These are phyloP conservation scores for Psix sp. DNA, from an alignment of 1,140 invertebrate species.

Conservation along the genomic window DNA sequence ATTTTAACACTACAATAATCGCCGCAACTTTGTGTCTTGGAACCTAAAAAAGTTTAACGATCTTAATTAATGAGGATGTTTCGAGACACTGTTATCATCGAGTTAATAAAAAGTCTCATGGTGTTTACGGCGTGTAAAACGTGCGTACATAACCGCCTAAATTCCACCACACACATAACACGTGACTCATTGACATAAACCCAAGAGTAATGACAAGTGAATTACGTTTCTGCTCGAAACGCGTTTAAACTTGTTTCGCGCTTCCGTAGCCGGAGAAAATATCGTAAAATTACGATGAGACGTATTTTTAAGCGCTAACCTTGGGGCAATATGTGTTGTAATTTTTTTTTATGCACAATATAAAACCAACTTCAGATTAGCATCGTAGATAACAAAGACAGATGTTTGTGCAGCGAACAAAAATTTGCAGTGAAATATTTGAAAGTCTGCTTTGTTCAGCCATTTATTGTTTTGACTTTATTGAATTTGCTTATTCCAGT, in stretches of 20 bases:
- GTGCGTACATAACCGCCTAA: slow-evolving; percentile 45
- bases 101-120: slow-evolving; percentile 50
- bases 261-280: slow-evolving; percentile 23
- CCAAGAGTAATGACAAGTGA: slow-evolving; percentile 48
- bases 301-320: too few species aligned
- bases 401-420: too few species aligned
- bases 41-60: slow-evolving; percentile 46
- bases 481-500: too few species aligned
- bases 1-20: not conserved
- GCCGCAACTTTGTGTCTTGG: slow-evolving; percentile 14
- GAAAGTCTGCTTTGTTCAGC: too few species aligned
- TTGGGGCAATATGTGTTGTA: too few species aligned
- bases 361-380: too few species aligned
- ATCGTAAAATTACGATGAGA: slow-evolving; percentile 37
- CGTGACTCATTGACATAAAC: slow-evolving; percentile 52
- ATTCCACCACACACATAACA: slow-evolving; percentile 35
- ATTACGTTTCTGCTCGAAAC: slow-evolving; percentile 53
- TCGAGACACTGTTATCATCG: slow-evolving; percentile 42
- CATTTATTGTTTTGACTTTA: too few species aligned
- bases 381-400: too few species aligned
- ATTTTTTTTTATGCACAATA: too few species aligned
- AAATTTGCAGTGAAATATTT: too few species aligned
- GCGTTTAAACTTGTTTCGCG: slow-evolving; percentile 39
- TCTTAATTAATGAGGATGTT: slow-evolving; percentile 54
- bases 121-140: slow-evolving; percentile 37